Evolutionary conservation across 1,140 invertebrate genomes (phyloP).

Genomic region (Eufriesea mexicana): DNA sequence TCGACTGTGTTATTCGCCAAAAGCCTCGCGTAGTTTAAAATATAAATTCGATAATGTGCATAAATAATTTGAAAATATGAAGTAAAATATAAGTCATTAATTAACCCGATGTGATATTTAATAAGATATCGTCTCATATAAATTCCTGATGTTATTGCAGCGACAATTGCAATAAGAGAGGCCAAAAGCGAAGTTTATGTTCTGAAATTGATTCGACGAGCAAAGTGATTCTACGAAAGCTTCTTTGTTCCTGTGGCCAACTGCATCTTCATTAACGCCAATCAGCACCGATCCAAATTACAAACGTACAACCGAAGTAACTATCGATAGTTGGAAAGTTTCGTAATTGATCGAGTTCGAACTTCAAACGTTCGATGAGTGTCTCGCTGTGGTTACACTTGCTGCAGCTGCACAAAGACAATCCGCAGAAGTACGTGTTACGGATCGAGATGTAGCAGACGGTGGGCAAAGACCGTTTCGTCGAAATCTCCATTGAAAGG

Average conservation of each 20-base stretch:
- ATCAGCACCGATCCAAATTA: conserved; percentile 29
- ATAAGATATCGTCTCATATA: too few species aligned
- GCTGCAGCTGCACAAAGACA: conserved; percentile 9
- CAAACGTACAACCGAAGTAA: background rate
- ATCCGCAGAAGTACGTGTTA: background rate
- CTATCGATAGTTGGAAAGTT: conserved; percentile 43
- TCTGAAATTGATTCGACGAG: background rate
- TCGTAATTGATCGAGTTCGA: conserved; percentile 44
- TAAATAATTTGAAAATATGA: too few species aligned
- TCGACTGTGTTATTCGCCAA: too few species aligned
- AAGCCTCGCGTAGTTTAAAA: too few species aligned
- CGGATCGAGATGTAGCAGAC: background rate
- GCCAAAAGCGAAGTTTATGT: background rate
- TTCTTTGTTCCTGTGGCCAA: conserved; percentile 3
- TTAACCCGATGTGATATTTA: too few species aligned
- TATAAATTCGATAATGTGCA: too few species aligned
- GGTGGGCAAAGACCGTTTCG: background rate
- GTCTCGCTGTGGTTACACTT: conserved; percentile 29
- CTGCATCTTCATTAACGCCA: conserved; percentile 34
- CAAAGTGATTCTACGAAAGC: background rate
- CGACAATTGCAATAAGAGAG: too few species aligned
- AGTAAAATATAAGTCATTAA: too few species aligned
- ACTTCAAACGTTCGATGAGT: conserved; percentile 33
- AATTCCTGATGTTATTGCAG: too few species aligned
- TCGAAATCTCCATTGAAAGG: background rate